A percentile compares a stretch with the other conserved stretches of the same genome.
phyloP scores from a whole-genome alignment of 1,140 invertebrate genomes.

The Atopsyche davidsoni region DNA sequence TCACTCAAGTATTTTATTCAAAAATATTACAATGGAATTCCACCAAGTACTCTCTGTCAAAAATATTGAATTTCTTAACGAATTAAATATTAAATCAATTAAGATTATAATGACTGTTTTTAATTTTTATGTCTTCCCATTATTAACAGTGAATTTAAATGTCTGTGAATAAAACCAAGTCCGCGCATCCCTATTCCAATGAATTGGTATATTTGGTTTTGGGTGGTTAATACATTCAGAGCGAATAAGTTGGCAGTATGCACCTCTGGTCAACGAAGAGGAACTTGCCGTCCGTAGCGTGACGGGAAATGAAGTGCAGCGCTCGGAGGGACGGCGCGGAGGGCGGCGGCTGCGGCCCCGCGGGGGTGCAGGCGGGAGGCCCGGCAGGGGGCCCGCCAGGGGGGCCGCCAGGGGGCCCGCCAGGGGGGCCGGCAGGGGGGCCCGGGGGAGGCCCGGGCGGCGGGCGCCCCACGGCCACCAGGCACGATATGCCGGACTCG shows the following conservation, averaged over 20 bases:
- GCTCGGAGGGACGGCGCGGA: constrained; percentile 33
- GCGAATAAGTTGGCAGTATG: constrained; percentile 12
- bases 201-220: too few relatives aligned
- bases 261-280: constrained; percentile 90
- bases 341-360: constrained; percentile 20
- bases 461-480: constrained; percentile 74
- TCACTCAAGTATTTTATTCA: too few relatives aligned
- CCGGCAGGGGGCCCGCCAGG: too few relatives aligned
- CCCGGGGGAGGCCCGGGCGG: constrained; percentile 43
- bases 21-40: too few relatives aligned
- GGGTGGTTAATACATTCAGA: not conserved
- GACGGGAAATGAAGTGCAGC: constrained; percentile 74
- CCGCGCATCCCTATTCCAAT: too few relatives aligned
- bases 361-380: constrained; percentile 70
- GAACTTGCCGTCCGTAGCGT: constrained; percentile 92
- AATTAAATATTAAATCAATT: too few relatives aligned
- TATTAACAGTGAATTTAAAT: too few relatives aligned
- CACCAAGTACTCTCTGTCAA: too few relatives aligned
- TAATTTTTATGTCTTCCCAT: too few relatives aligned
- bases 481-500: constrained; percentile 75
- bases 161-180: too few relatives aligned
- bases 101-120: too few relatives aligned
- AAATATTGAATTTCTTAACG: too few relatives aligned
- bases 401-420: constrained; percentile 72
- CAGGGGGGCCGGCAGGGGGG: constrained; percentile 26